phyloP scores from a whole-genome alignment of 2,113 vertebrate species.

The Cavia porcellus region DNA sequence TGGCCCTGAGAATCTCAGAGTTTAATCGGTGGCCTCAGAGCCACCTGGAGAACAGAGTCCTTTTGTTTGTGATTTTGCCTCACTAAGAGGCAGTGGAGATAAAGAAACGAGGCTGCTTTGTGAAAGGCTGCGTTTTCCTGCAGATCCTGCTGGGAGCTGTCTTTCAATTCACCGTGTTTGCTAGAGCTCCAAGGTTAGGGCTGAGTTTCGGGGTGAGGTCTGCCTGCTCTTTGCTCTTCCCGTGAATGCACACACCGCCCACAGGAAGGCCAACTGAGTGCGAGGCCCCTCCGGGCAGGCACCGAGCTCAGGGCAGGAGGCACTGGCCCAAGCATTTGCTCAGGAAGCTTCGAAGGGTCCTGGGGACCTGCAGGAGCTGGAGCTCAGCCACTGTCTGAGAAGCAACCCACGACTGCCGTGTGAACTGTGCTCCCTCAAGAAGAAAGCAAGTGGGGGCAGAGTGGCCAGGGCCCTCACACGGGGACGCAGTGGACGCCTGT shows the following conservation, averaged over 20 bases:
- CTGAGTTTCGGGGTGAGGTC: background rate
- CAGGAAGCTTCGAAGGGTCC: too few species aligned
- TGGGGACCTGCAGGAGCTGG: background rate
- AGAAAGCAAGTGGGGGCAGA: background rate
- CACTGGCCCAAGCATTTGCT: background rate
- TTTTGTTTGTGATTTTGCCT: constrained; percentile 39
- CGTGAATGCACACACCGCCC: background rate
- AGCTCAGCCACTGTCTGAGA: background rate
- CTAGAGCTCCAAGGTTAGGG: background rate
- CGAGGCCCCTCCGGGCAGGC: background rate
- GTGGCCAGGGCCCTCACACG: background rate
- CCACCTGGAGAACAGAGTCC: background rate
- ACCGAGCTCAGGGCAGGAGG: background rate
- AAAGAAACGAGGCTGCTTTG: constrained; percentile 46
- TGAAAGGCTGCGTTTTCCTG: constrained; percentile 71
- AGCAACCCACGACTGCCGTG: background rate
- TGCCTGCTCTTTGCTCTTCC: constrained; percentile 31
- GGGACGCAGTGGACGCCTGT: background rate
- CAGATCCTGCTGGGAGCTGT: constrained; percentile 65
- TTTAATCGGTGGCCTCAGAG: constrained; percentile 72
- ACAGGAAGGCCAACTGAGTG: background rate
- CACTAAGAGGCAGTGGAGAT: background rate
- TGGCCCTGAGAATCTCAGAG: constrained; percentile 36
- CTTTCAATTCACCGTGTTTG: constrained; percentile 64
- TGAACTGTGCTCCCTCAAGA: rapidly evolving